phyloP scores from a whole-genome alignment of 2,113 vertebrate species.

The Fulmarus glacialis region DNA sequence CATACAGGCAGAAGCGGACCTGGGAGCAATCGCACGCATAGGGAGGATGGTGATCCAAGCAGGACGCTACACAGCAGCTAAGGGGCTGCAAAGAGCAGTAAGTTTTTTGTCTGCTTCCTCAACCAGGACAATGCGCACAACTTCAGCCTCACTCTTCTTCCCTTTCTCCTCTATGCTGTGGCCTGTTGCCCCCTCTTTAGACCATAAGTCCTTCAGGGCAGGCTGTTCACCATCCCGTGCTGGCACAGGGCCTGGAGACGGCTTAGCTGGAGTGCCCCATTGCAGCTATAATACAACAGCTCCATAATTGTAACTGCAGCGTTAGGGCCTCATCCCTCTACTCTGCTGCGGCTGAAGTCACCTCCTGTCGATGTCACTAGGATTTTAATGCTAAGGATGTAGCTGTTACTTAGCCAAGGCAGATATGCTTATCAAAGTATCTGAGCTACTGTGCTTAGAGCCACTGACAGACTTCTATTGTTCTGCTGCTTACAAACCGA shows the following conservation, averaged over 20 bases:
- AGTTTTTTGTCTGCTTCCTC: background rate
- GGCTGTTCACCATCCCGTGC: background rate
- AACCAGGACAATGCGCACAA: background rate
- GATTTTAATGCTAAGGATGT: background rate
- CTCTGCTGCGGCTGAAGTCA: background rate
- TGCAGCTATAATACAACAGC: background rate
- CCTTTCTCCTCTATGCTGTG: background rate
- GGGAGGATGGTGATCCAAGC: background rate
- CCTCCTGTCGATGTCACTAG: background rate
- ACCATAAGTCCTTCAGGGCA: background rate
- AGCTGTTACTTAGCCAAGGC: background rate
- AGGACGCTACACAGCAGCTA: background rate
- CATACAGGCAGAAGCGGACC: background rate
- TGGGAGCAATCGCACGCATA: rapidly evolving
- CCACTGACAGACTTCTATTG: background rate
- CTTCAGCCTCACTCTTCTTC: background rate
- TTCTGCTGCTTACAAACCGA: background rate
- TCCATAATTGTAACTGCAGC: rapidly evolving
- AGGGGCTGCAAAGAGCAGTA: background rate
- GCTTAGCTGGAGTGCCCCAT: background rate
- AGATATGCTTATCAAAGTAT: conserved; percentile 5
- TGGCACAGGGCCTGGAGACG: background rate
- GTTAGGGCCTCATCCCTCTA: rapidly evolving
- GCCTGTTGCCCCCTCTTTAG: background rate
- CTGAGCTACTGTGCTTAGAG: conserved; percentile 14